Conservation (phyloP, 2,797 vertebrate genomes). For the Varecia variegata region DNA sequence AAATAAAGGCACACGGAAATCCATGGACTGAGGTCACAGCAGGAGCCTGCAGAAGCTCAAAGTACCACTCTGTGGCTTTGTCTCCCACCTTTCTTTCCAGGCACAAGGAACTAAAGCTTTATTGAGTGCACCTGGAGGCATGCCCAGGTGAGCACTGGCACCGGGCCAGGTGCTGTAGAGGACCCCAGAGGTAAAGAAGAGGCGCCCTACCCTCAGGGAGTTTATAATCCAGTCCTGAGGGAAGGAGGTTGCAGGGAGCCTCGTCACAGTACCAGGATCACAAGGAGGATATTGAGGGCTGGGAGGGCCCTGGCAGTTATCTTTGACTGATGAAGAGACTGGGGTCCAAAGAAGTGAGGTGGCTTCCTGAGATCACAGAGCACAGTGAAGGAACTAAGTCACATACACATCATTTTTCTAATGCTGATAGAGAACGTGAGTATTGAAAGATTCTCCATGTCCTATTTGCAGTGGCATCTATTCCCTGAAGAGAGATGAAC, state of each 20-base stretch:
- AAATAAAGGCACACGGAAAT: not conserved
- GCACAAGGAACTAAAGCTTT: not conserved
- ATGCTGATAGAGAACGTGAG: not conserved
- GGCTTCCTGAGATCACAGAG: not conserved
- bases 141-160: not conserved
- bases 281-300: not conserved
- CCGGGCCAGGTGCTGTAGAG: not conserved
- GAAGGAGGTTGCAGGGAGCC: not conserved
- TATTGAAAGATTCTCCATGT: not conserved
- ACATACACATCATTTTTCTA: not conserved
- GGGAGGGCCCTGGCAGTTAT: not conserved
- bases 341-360: not conserved
- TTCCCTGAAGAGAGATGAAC: slow-evolving; percentile 4
- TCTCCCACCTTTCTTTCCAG: not conserved
- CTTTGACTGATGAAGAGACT: not conserved
- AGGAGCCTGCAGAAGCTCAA: not conserved
- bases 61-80: not conserved
- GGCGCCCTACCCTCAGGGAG: not conserved
- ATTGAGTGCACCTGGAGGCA: not conserved
- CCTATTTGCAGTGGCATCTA: not conserved
- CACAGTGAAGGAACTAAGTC: not conserved
- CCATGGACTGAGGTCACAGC: not conserved
- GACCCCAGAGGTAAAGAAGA: not conserved
- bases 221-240: not conserved
- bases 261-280: not conserved